Evolutionary conservation across 2,113 vertebrate species (phyloP), one percentile per base, ranked within the genome.

Genomic region (Menura novaehollandiae): DNA sequence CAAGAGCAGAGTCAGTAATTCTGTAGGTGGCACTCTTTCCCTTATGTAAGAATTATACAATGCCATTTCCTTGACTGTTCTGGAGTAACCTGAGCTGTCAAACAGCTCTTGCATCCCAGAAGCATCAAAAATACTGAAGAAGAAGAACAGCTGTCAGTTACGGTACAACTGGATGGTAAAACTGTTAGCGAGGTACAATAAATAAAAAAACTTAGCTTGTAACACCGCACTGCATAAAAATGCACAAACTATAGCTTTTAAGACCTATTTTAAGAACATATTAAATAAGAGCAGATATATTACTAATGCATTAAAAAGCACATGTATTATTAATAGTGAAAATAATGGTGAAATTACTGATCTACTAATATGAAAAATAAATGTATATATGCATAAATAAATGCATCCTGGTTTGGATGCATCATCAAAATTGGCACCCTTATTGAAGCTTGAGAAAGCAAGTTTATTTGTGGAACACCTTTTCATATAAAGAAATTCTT

Each of bases 1-100:
- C 9, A 43, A 43, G 22, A 91, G 19, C 28, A 73, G 18, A n/a
- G 11, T 58, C 4, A 49, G 37, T 24, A 47, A 77, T 63, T 94
- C 95, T 86, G 88, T 72, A 97, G 96, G 64, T 96, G 96, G 96
- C 95, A 94, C 85, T 91, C 89, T 96, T 77, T 85, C 88, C 75
- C 69, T 88, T 84, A 55, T 17, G 4, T 74, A 90, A 67, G 35
- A 77, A 71, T 44, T 37, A 62, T 2, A 77, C 47, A 39, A 6
- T 28, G 33, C 9, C 7, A 37, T 33, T 85, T 93, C 49, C 51
- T 46, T 4, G 2, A 63, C 68, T 33, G 8, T 23, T 93, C 74
- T 44, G 39, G 35, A 85, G 52, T 18, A 75, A 35, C 28, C 62
- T 46, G 51, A 88, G 47, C 59, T 86, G 55, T 67, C 41, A 72